Conservation (phyloP, 2,888 invertebrate genomes). For the Antheraea assamensis region DNA sequence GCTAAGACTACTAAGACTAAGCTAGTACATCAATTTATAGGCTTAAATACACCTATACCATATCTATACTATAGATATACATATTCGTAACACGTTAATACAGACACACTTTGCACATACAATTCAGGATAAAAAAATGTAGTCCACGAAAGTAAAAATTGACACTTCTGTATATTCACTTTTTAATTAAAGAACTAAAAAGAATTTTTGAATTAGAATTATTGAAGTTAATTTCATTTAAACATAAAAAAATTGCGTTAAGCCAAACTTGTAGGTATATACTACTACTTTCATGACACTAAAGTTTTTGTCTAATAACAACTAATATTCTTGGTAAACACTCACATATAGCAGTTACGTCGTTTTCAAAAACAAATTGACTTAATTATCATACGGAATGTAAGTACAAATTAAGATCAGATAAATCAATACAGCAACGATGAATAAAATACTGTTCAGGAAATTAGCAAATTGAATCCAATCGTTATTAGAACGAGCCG, state of each 20-base stretch:
- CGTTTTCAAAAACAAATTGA: slow-evolving; percentile 13
- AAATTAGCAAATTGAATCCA: slow-evolving; percentile 71
- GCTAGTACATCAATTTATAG: not conserved
- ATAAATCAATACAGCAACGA: slow-evolving; percentile 58
- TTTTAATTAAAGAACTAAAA: not conserved
- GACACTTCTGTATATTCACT: too few relatives aligned
- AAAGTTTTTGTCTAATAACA: too few relatives aligned
- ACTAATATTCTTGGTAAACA: slow-evolving; percentile 1
- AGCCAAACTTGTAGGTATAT: too few relatives aligned
- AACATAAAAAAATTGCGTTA: too few relatives aligned
- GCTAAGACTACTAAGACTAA: not conserved
- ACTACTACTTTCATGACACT: too few relatives aligned
- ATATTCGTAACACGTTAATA: too few relatives aligned
- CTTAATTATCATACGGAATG: slow-evolving; percentile 56
- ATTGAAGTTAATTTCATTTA: not conserved
- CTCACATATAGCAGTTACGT: not conserved
- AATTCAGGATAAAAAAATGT: not conserved
- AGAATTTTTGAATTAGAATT: not conserved
- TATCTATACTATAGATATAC: too few relatives aligned
- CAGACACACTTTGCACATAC: not conserved
- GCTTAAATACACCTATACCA: not conserved
- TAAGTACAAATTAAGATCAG: slow-evolving; percentile 60
- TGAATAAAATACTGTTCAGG: slow-evolving; percentile 62
- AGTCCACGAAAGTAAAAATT: not conserved
- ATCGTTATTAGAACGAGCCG: slow-evolving; percentile 49